Base-by-base conservation (phyloP, 1,140 invertebrate genomes). In the Chrysopa pallens region DNA sequence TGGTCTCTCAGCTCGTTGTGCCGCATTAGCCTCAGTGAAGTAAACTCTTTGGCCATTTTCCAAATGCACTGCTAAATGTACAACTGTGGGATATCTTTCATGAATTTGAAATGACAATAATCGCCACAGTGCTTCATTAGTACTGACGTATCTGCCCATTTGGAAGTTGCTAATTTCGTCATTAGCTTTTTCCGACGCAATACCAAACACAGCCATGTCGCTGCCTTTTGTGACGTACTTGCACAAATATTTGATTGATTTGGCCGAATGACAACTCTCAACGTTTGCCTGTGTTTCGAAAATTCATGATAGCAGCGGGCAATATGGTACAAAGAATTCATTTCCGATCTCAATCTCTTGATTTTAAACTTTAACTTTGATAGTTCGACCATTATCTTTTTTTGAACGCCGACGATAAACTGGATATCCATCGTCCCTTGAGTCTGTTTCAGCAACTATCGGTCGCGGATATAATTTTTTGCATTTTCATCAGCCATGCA, bases 31-130 rank as follows among this genome's bases (percentile, higher is more conserved):
- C 36, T 39, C 39, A 35, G 46, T 62, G 46, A 61, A 64, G 47
- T 64, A 61, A 39, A 60, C 53, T 48, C 57, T 29, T 52, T 64
- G 56, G 12, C 55, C 56, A 54, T 64, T 62, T 51, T 63, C 56
- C 36, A 63, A 42, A 52, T 64, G 60, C 8, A 63, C 62, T 6
- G 52, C 53, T 28, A 70, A 52, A 47, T 63, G 58, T 29, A 56
- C 33, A 48, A 68, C 53, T 28, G 57, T 40, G 36, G 61, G 57
- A 49, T 57, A 47, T 23, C 60, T 39, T 52, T 68, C 58, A 49
- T 69, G 62, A 42, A 62, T 57, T 7, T 53, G 38, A 46, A 62
- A 57, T 51, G 45, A 50, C 50, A 48, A 56, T 49, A 47, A 23
- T 23, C 53, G 42, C 52, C 62, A 66, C 41, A 60, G 44, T 29